A percentile compares a stretch with the other conserved stretches of the same genome.
Conservation (phyloP, 1,140 invertebrate genomes). For the Drosophila subpulchrella region DNA sequence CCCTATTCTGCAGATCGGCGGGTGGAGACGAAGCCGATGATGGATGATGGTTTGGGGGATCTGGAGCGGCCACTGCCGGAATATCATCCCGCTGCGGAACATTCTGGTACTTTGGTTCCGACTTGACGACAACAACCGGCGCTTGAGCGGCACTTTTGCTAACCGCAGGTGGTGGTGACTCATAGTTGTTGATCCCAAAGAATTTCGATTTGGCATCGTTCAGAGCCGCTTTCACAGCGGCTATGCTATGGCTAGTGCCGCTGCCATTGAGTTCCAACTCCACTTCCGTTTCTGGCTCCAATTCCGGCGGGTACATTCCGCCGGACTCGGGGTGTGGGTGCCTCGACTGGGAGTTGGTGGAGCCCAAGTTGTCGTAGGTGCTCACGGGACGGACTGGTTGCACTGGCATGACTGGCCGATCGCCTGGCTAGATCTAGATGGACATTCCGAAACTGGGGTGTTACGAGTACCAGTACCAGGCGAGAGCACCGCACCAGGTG, state of each 20-base stretch:
- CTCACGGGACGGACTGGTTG: constrained; percentile 72
- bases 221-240: constrained; percentile 76
- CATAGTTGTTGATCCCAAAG: constrained; percentile 77
- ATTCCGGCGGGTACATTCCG: neutral
- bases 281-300: constrained; percentile 21
- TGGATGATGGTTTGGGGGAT: neutral
- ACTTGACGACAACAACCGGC: constrained; percentile 4
- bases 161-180: constrained; percentile 14
- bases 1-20: constrained; percentile 7
- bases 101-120: constrained; percentile 71
- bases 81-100: constrained; percentile 48
- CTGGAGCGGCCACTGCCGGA: constrained; percentile 10
- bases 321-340: neutral
- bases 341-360: constrained; percentile 13
- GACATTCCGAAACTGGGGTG: constrained; percentile 4
- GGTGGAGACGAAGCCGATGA: neutral
- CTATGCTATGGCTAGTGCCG: constrained; percentile 72
- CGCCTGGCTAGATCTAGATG: constrained; percentile 7
- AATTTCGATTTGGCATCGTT: constrained; percentile 83
- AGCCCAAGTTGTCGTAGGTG: constrained; percentile 78
- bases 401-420: constrained; percentile 49
- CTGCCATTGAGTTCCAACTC: constrained; percentile 52
- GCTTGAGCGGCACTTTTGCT: constrained; percentile 2
- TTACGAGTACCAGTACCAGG: neutral
- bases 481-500: neutral